Percentiles rank a stretch among this genome's conserved stretches.
phyloP scores from a whole-genome alignment of 2,888 invertebrate species.

The Drosophila fungiperda region DNA sequence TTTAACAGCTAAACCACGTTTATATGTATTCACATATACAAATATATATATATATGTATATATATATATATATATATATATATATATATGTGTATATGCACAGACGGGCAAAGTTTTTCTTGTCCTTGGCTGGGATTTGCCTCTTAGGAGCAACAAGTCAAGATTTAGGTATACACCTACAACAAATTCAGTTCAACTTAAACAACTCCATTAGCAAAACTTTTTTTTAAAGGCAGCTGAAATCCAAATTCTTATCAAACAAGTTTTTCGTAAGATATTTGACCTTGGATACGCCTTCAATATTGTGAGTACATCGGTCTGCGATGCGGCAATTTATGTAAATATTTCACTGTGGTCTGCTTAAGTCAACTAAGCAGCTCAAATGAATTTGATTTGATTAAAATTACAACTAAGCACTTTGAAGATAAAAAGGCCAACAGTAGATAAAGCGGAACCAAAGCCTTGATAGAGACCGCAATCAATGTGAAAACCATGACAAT shows the following conservation, averaged over 20 bases:
- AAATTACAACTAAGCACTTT: conserved; percentile 25
- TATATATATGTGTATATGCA: conserved; percentile 1
- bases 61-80: conserved; percentile 1
- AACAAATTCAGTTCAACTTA: conserved; percentile 12
- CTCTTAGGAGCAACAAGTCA: conserved; percentile 8
- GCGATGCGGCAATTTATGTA: conserved; percentile 4
- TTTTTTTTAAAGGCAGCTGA: conserved; percentile 12
- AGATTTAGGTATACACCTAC: conserved; percentile 17
- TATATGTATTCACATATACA: conserved; percentile 1
- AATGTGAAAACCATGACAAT: conserved; percentile 37
- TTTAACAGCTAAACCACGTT: conserved; percentile 39
- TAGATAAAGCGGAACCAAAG: conserved; percentile 8
- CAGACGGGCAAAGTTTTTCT: conserved; percentile 13
- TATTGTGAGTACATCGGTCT: background rate
- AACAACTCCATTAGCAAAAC: conserved; percentile 12
- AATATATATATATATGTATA: background rate
- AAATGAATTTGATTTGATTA: conserved; percentile 39
- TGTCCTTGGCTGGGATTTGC: conserved; percentile 29
- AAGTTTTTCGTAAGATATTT: conserved; percentile 13
- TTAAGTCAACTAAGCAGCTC: conserved; percentile 35
- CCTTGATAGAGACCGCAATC: conserved; percentile 4
- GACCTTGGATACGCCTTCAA: background rate
- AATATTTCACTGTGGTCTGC: background rate
- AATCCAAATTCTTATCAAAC: background rate
- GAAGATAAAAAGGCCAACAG: conserved; percentile 20